A percentile compares a stretch with the other conserved stretches of the same genome.
Conservation (phyloP, 2,797 vertebrate species). For the Typhlichthys eigenmanni region DNA sequence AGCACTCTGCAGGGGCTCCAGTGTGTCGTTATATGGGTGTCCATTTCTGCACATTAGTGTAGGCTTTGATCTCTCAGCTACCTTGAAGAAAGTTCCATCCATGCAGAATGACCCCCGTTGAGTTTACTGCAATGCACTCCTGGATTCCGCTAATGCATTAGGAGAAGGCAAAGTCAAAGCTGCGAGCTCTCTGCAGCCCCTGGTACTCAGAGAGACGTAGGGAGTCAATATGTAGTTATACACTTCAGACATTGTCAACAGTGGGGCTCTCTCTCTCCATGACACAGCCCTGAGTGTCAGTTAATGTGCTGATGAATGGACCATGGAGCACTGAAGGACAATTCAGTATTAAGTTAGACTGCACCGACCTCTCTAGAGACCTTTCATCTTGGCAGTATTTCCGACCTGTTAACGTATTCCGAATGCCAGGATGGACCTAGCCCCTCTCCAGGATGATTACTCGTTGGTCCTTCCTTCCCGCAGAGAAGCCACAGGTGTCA, state of each 20-base stretch:
- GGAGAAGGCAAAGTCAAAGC: constrained; percentile 49
- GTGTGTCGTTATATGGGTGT: constrained; percentile 50
- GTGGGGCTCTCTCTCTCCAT: constrained; percentile 10
- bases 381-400: constrained; percentile 47
- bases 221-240: constrained; percentile 65
- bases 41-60: constrained; percentile 47
- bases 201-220: constrained; percentile 9
- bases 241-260: constrained; percentile 52
- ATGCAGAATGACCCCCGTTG: constrained; percentile 11
- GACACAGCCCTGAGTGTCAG: constrained; percentile 43
- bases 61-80: constrained; percentile 46
- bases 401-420: constrained; percentile 50
- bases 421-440: constrained; percentile 57
- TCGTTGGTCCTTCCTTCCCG: constrained; percentile 10
- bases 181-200: constrained; percentile 18
- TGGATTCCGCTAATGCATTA: constrained; percentile 46
- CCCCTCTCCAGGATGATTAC: constrained; percentile 33
- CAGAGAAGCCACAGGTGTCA: constrained; percentile 19
- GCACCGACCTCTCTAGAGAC: constrained; percentile 40
- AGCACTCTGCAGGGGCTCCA: constrained; percentile 45
- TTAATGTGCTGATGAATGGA: constrained; percentile 54
- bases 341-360: constrained; percentile 9
- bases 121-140: constrained; percentile 24
- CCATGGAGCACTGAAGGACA: constrained; percentile 38
- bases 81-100: constrained; percentile 36